These are phyloP conservation scores for Drosophila fuyamai DNA, from an alignment of 1,140 invertebrate species.

Conservation along the genomic window DNA sequence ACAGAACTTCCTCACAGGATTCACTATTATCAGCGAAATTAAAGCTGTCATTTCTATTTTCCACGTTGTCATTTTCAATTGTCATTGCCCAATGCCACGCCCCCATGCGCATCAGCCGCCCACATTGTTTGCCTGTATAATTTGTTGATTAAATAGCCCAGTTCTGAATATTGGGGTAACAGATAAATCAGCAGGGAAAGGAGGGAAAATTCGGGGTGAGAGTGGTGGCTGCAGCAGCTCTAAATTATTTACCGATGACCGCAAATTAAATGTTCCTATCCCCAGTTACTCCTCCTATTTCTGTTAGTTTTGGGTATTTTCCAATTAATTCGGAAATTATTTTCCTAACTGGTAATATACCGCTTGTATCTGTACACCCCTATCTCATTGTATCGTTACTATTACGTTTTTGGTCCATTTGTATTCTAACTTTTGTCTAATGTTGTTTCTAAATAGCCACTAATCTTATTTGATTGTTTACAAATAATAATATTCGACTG, in stretches of 20 bases:
- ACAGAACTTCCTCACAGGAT: background rate
- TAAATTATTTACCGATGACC: slow-evolving; percentile 54
- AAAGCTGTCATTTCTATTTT: slow-evolving; percentile 5
- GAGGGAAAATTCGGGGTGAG: slow-evolving; percentile 4
- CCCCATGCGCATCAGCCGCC: slow-evolving; percentile 4
- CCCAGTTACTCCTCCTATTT: background rate
- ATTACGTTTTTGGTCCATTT: slow-evolving; percentile 1
- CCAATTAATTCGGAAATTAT: slow-evolving; percentile 37
- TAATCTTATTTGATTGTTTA: slow-evolving; percentile 23
- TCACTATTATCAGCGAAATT: background rate
- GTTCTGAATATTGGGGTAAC: slow-evolving; percentile 9
- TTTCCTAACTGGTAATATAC: slow-evolving; percentile 1
- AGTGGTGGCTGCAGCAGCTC: slow-evolving; percentile 18
- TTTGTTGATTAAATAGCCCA: slow-evolving; percentile 43
- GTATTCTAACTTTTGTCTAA: slow-evolving; percentile 19
- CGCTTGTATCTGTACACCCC: background rate
- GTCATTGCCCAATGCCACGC: slow-evolving; percentile 10
- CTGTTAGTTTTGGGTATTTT: slow-evolving; percentile 15
- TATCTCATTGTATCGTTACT: background rate
- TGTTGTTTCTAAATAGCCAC: slow-evolving; percentile 31
- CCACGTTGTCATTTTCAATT: slow-evolving; percentile 4
- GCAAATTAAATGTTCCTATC: slow-evolving; percentile 38
- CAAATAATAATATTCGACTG: background rate
- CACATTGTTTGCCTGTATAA: slow-evolving; percentile 32
- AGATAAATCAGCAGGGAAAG: slow-evolving; percentile 11